Evolutionary conservation across 1,140 invertebrate species (phyloP), one percentile per base, ranked within the genome.

Genomic region (Cydia pomonella): DNA sequence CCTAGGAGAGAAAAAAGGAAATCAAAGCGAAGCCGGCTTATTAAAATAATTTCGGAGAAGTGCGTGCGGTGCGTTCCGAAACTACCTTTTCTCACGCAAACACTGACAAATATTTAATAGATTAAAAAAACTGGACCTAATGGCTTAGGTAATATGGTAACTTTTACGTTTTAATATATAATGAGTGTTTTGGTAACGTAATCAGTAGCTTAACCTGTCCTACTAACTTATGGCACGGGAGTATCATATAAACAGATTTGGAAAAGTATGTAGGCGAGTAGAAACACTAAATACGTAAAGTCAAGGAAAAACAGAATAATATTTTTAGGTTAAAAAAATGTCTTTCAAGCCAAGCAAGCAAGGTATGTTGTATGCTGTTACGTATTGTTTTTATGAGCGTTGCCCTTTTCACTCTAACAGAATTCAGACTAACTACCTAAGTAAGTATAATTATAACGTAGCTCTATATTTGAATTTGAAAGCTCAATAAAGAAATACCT

Each of bases 31-130:
- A 90, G 84, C 87, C 88, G 86, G 86, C 88, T 92, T 90, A 91
- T 88, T 92, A 92, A 92, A 92, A 92, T 92, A 90, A 90, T 92
- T 92, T 92, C 78, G 84, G 83, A 82, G 75, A 69, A 84, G 85
- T 91, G 90, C 90, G 91, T 92, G 91, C 81, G 82, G 71, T 82
- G 82, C 80, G 84, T 85, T 79, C 75, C 77, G 53, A 84, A 86
- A 92, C 84, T 86, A 84, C 85, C 75, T 27, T 12, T 25, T 75
- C 75, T 82, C 91, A 92, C 91, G 91, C 91, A 74, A 91, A 41
- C 75, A 74, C 72, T 76, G 44, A 66, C 64, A 75, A 38, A 38
- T 27, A 38, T 18, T 5, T 23, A 59, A 23, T 23, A 59, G 53
- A 59, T 23, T n/a, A 13, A 21, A 2, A 59, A 59, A 59, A n/a